Conservation (phyloP, 2,888 invertebrate genomes). For the Drosophila fungiperda region DNA sequence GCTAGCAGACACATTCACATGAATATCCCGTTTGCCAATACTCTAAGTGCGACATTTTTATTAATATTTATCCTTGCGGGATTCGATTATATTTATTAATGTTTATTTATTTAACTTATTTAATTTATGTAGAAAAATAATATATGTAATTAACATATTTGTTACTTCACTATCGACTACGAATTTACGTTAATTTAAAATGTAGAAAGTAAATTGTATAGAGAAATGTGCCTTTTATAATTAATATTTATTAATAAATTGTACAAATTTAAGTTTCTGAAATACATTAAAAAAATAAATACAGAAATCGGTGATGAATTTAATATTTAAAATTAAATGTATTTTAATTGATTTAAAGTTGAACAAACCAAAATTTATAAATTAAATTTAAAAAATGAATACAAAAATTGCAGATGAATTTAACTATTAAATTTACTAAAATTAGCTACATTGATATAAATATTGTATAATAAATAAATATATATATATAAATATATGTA, state of each 20-base stretch:
- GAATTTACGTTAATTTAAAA: background rate
- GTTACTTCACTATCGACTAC: fast-evolving
- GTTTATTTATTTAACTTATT: background rate
- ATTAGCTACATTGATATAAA: too few relatives aligned
- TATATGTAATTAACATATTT: background rate
- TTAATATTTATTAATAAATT: background rate
- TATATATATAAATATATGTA: too few relatives aligned
- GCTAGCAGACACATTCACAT: background rate
- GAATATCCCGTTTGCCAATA: background rate
- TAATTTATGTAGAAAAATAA: background rate
- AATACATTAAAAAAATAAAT: background rate
- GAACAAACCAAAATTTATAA: too few relatives aligned
- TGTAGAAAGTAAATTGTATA: background rate
- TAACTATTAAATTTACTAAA: too few relatives aligned
- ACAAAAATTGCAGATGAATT: too few relatives aligned
- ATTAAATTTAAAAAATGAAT: too few relatives aligned
- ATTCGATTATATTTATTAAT: background rate
- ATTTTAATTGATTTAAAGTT: too few relatives aligned
- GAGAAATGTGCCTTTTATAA: background rate
- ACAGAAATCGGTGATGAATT: background rate
- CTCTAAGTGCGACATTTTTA: background rate
- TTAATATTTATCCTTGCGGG: background rate
- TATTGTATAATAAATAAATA: too few relatives aligned
- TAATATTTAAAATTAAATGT: background rate
- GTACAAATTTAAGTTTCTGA: background rate